These are phyloP conservation scores for Phalacrocorax pelagicus DNA, from an alignment of 2,113 vertebrate genomes.

Conservation along the genomic window DNA sequence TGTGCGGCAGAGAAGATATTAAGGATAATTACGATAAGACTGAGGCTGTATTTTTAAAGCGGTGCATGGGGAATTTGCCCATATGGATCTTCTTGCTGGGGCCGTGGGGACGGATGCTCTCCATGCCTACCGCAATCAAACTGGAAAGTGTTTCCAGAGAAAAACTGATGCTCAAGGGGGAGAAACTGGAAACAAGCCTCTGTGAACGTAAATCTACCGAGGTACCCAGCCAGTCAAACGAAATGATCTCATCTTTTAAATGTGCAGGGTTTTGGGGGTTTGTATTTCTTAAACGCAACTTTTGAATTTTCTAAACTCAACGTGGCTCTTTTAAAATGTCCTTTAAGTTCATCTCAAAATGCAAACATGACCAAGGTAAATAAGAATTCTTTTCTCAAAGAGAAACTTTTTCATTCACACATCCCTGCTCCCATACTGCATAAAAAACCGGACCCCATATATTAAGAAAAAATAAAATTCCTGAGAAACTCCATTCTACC, in stretches of 20 bases:
- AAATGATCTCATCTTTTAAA: neutral
- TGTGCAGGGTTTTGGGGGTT: neutral
- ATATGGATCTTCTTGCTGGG: neutral
- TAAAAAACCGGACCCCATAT: too few species aligned
- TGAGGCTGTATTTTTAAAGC: neutral
- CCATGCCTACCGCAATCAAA: rapidly evolving
- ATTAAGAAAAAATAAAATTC: neutral
- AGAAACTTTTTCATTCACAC: neutral
- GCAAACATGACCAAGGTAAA: neutral
- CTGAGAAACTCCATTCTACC: neutral
- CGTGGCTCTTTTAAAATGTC: neutral
- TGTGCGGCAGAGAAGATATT: neutral
- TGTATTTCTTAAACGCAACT: neutral
- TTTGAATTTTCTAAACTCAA: neutral
- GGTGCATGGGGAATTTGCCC: neutral
- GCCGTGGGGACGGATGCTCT: rapidly evolving
- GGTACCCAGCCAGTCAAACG: neutral
- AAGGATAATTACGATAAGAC: neutral
- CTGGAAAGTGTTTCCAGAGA: neutral
- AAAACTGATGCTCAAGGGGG: neutral
- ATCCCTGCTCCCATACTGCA: too few species aligned
- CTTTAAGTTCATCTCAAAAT: neutral
- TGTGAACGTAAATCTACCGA: neutral
- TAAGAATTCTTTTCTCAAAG: neutral
- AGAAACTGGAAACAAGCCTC: neutral